Base-by-base conservation (phyloP, 2,888 invertebrate genomes). In the Nomada lathburiana region DNA sequence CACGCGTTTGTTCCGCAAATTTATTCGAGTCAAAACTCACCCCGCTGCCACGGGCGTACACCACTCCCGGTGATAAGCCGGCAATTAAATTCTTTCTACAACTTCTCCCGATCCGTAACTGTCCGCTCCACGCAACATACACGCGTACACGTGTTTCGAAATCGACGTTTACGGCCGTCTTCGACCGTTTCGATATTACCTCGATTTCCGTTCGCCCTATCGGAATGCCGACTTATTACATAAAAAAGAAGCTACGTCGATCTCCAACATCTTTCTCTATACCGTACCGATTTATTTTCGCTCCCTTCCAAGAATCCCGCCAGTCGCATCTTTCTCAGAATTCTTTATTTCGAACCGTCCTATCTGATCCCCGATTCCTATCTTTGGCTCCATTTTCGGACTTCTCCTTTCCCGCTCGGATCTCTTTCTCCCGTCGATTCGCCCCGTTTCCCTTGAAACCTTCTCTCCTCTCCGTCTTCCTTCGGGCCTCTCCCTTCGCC, bases 371-470 rank as follows among this genome's bases (percentile, higher is more conserved):
- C n/a, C 63, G 50, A 64, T 67, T 67, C 36, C 50, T 60, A 71
- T 71, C 59, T 50, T 72, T 52, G 36, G 52, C 53, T 72, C 26
- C 44, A 29, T 44, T 73, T 53, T 64, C 55, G 55, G 55, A 55
- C 55, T 44, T 73, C 55, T 55, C 72, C 16, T 53, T 42, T 55
- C 53, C 23, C 36, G 20, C 20, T 59, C 36, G 18, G 11, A 20
- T 57, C 42, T 55, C 60, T 50, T 26, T 47, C 53, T 44, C 42
- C 20, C 50, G 57, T 53, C 26, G n/a, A 55, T 57, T 20, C 36
- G 47, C 16, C 36, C 23, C 71, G 62, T 52, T 59, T 57, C 47
- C 59, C 59, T 76, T 59, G 52, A 59, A 72, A 65, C 64, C 57
- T 57, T 63, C 29, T 42, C 20, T 42, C 26, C 69, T 44, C 16